Percentiles rank a stretch among this genome's conserved stretches.
Conservation (phyloP, 2,797 vertebrate species). For the Sebastes minor region DNA sequence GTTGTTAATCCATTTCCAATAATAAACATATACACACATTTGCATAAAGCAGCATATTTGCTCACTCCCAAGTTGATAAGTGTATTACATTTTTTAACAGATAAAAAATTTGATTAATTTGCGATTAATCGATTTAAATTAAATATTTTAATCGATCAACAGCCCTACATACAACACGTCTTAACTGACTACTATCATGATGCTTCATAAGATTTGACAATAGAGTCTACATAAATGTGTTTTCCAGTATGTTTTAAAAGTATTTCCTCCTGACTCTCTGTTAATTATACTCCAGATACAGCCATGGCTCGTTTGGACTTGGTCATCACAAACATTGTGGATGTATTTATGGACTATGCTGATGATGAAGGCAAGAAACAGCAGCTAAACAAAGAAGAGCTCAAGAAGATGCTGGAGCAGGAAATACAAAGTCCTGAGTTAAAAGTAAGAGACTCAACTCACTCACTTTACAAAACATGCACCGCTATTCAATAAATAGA, state of each 20-base stretch:
- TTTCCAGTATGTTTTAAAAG: not conserved
- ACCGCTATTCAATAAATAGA: not conserved
- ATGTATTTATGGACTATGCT: slow-evolving; percentile 76
- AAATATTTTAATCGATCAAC: too few species aligned
- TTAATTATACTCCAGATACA: slow-evolving; percentile 6
- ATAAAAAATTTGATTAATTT: too few species aligned
- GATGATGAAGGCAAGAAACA: slow-evolving; percentile 58
- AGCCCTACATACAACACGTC: too few species aligned
- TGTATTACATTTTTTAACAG: too few species aligned
- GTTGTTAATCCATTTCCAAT: rapidly evolving
- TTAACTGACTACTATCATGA: not conserved
- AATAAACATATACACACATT: too few species aligned
- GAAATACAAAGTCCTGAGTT: slow-evolving; percentile 68
- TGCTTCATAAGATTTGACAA: not conserved
- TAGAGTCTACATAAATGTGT: not conserved
- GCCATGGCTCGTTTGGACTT: slow-evolving; percentile 77
- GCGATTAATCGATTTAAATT: too few species aligned
- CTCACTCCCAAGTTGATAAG: too few species aligned
- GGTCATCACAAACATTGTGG: slow-evolving; percentile 69
- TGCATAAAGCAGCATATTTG: too few species aligned
- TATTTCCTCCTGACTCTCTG: not conserved
- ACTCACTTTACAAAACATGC: not conserved
- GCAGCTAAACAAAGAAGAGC: slow-evolving; percentile 64
- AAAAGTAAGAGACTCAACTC: slow-evolving; percentile 57
- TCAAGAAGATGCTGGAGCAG: slow-evolving; percentile 60